phyloP scores from a whole-genome alignment of 2,797 vertebrate species.

The Numenius phaeopus region DNA sequence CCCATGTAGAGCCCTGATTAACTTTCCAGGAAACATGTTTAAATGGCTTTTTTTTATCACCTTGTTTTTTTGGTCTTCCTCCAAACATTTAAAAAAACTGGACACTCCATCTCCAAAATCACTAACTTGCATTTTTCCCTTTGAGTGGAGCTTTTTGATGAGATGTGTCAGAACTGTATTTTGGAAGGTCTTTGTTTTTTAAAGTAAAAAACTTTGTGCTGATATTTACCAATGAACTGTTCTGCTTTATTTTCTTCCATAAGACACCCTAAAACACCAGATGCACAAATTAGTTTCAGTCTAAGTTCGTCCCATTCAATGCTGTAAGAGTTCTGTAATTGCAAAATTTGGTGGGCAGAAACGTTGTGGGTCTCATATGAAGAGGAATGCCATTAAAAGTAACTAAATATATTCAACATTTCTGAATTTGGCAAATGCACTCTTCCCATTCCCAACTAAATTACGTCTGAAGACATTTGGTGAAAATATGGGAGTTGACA shows the following conservation, averaged over 20 bases:
- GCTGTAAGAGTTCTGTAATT: background rate
- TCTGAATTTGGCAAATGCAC: background rate
- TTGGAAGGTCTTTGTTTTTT: background rate
- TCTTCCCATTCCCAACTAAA: background rate
- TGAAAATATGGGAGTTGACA: background rate
- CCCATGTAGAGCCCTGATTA: background rate
- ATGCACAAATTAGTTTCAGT: background rate
- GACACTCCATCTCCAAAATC: background rate
- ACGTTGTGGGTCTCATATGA: background rate
- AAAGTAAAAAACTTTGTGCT: background rate
- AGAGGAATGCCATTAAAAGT: background rate
- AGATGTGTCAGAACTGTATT: background rate
- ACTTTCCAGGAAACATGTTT: background rate
- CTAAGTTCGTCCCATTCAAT: background rate
- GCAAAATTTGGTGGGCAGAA: background rate
- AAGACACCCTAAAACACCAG: background rate
- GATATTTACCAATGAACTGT: background rate
- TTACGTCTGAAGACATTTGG: background rate
- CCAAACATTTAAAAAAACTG: background rate
- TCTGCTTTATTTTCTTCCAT: background rate
- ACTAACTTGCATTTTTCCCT: background rate
- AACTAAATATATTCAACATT: constrained; percentile 24
- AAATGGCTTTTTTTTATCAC: background rate
- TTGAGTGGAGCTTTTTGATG: background rate
- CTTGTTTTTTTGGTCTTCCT: background rate